phyloP scores from a whole-genome alignment of 1,140 invertebrate genomes.

The Thalassaphorura encarpata region DNA sequence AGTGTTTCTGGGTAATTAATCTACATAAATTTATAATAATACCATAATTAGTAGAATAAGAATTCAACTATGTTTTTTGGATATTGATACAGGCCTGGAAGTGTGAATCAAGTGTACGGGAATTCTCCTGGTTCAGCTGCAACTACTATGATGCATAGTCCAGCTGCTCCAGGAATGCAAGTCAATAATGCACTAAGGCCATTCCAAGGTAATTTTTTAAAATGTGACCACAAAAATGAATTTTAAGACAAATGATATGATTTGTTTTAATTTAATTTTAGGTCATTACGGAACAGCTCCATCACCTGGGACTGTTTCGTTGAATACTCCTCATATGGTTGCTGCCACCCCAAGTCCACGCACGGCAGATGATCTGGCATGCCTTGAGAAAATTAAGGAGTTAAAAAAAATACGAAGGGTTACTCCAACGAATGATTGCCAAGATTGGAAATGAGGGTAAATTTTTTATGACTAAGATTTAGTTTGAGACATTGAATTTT shows the following conservation, averaged over 20 bases:
- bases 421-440: conserved; percentile 73
- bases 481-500: no score
- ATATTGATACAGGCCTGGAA: no score
- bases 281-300: conserved; percentile 45
- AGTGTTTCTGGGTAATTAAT: no score
- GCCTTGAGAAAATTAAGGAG: conserved; percentile 82
- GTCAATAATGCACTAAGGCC: conserved; percentile 7
- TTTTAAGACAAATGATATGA: no score
- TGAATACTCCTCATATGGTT: conserved; percentile 63
- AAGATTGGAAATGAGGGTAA: conserved; percentile 73
- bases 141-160: conserved; percentile 44
- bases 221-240: no score
- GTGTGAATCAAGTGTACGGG: conserved; percentile 57
- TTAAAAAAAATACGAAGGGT: conserved; percentile 88
- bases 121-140: conserved; percentile 54
- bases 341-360: conserved; percentile 56
- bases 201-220: no score
- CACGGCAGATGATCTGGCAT: conserved; percentile 68
- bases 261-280: conserved; percentile 10
- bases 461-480: no score
- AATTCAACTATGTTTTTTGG: no score
- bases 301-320: conserved; percentile 61
- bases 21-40: no score
- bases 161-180: conserved; percentile 14
- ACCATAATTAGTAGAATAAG: no score